Conservation (phyloP, 2,797 vertebrate species). For the Onychomys arenicola region DNA sequence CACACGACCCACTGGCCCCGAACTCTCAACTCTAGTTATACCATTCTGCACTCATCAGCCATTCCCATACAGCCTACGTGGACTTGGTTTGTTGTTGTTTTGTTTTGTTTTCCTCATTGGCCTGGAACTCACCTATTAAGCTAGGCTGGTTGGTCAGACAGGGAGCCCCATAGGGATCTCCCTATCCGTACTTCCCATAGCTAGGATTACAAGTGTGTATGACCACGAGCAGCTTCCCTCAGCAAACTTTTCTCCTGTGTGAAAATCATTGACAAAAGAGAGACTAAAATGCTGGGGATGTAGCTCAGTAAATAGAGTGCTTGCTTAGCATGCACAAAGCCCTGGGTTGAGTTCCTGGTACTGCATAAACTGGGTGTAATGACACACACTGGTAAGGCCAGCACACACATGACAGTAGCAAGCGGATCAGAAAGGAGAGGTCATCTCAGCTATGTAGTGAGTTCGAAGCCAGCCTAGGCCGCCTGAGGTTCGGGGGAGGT, state of each 20-base stretch:
- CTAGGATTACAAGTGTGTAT: background rate
- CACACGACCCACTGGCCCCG: background rate
- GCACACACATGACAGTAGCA: background rate
- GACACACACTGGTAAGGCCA: background rate
- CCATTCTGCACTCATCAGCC: background rate
- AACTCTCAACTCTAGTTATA: background rate
- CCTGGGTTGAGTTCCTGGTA: background rate
- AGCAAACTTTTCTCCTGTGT: background rate
- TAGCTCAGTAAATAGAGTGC: background rate
- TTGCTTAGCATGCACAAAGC: background rate
- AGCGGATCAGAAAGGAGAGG: background rate
- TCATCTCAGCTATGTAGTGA: background rate
- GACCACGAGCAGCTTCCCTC: background rate
- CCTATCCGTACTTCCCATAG: background rate
- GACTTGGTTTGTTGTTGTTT: background rate
- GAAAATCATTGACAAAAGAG: background rate
- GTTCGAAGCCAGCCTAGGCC: background rate
- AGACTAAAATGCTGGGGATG: background rate
- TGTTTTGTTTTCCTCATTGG: background rate
- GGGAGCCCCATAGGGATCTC: background rate
- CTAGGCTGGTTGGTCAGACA: background rate
- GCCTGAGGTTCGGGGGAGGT: background rate
- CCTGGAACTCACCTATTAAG: background rate
- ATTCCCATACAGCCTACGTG: background rate
- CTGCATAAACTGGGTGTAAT: background rate